A percentile compares a stretch with the other conserved stretches of the same genome.
These are phyloP conservation scores for Pituophis catenifer DNA, from an alignment of 2,113 vertebrate species.

Conservation along the genomic window DNA sequence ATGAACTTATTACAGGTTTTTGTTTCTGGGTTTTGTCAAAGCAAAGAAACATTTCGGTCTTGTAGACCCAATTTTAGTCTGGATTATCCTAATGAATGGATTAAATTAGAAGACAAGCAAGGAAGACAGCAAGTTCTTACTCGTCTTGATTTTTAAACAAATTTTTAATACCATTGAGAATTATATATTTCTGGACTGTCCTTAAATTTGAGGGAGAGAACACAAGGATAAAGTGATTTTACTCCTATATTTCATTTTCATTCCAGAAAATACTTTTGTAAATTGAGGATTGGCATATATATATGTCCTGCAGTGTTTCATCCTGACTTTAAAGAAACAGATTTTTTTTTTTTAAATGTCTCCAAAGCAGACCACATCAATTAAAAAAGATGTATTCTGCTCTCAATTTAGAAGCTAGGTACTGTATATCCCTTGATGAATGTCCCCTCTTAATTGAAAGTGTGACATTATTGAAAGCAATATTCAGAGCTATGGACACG, in stretches of 20 bases:
- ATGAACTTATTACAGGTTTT: background rate
- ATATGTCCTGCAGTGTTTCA: background rate
- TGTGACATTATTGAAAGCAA: background rate
- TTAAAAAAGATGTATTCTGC: background rate
- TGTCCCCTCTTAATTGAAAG: background rate
- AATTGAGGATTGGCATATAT: background rate
- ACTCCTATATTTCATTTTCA: background rate
- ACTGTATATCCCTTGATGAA: background rate
- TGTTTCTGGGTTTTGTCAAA: background rate
- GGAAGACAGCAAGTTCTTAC: background rate
- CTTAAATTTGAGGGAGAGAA: background rate
- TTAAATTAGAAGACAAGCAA: background rate
- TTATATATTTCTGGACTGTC: background rate
- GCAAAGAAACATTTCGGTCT: background rate
- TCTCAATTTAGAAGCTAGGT: background rate
- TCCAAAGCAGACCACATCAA: background rate
- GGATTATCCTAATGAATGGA: background rate
- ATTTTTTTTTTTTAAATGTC: background rate
- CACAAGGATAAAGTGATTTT: background rate
- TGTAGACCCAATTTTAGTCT: background rate
- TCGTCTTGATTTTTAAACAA: background rate
- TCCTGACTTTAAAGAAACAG: background rate
- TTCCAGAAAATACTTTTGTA: background rate
- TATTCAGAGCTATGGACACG: background rate
- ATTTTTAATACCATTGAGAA: background rate